Evolutionary conservation across 2,113 vertebrate species (phyloP), one percentile per base, ranked within the genome.

Genomic region (Paramisgurnus dabryanus): DNA sequence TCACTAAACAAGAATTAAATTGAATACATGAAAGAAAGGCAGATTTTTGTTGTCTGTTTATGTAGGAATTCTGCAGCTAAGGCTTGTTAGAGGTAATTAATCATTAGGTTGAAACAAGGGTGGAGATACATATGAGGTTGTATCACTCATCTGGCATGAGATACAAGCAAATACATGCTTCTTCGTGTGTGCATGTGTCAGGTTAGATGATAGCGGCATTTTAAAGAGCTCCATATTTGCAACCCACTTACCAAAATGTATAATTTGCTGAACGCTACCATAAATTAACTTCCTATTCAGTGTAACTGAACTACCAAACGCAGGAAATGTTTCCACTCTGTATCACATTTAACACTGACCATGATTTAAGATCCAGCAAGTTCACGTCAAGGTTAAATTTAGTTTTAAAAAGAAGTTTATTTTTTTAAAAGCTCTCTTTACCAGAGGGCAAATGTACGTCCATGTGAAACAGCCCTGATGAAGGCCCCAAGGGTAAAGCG

Each of bases 391-490:
- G 63, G 50, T 67, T 40, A 77, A 55, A 63, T 76, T 76, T 76
- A 76, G 64, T 65, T 76, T 50, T 65, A 61, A 66, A 66, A 53
- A n/a, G 17, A 77, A 41, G 74, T 76, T 76, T 76, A 66, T 76
- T 76, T 76, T 65, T 66, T 45, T 34, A 34, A 53, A 66, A 65
- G 60, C 40, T 61, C 41, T 49, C 41, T 49, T 41, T 47, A 66
- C 9, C 9, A 66, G 45, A 5, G 41, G 41, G 22, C 27, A 65
- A 76, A 66, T 55, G 74, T 64, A 55, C 12, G 61, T 76, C 61
- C 47, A 76, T 65, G 74, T 18, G 47, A 66, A 76, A 76, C 74
- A 53, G 61, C 27, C 74, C 27, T 76, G 17, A 66, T 55, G 74
- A 76, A 76, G 34, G 34, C 61, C 61, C 61, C 74, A 55, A 66